A percentile compares a stretch with the other conserved stretches of the same genome.
Conservation (phyloP, 2,888 invertebrate genomes). For the Drosophila villosipedis region DNA sequence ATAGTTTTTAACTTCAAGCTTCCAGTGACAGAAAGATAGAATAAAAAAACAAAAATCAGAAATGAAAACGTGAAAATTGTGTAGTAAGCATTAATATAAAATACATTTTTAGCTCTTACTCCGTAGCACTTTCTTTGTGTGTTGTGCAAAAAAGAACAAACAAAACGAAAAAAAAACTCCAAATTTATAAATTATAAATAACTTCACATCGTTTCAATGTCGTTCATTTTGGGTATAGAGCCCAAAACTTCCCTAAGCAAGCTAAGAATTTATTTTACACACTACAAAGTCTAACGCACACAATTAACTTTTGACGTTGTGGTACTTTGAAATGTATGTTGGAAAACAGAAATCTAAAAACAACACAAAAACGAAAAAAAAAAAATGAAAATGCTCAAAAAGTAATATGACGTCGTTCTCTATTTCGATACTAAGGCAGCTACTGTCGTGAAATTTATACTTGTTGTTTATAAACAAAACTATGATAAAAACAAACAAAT, state of each 20-base stretch:
- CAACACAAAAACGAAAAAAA: neutral
- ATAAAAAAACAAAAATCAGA: slow-evolving; percentile 29
- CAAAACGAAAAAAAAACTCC: slow-evolving; percentile 17
- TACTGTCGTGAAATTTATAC: slow-evolving; percentile 72
- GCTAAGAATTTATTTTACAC: slow-evolving; percentile 77
- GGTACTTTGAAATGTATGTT: slow-evolving; percentile 63
- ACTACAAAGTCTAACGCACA: slow-evolving; percentile 53
- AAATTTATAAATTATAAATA: slow-evolving; percentile 46
- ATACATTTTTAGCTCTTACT: slow-evolving; percentile 75
- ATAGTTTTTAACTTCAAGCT: slow-evolving; percentile 78
- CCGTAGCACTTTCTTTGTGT: slow-evolving; percentile 78
- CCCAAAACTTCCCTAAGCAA: slow-evolving; percentile 68
- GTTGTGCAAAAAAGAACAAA: slow-evolving; percentile 65
- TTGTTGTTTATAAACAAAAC: slow-evolving; percentile 66
- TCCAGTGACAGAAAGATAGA: slow-evolving; percentile 74
- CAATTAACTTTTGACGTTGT: slow-evolving; percentile 61
- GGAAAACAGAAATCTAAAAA: slow-evolving; percentile 15
- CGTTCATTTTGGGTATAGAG: slow-evolving; percentile 69
- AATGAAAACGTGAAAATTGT: slow-evolving; percentile 59
- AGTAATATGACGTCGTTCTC: slow-evolving; percentile 53
- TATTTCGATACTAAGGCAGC: slow-evolving; percentile 73
- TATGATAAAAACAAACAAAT: slow-evolving; percentile 54
- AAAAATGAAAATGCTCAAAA: slow-evolving; percentile 64
- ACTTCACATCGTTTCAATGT: slow-evolving; percentile 73
- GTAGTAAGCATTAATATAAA: slow-evolving; percentile 70